Evolutionary conservation across 2,113 vertebrate genomes (phyloP).

Genomic region (Orycteropus afer): DNA sequence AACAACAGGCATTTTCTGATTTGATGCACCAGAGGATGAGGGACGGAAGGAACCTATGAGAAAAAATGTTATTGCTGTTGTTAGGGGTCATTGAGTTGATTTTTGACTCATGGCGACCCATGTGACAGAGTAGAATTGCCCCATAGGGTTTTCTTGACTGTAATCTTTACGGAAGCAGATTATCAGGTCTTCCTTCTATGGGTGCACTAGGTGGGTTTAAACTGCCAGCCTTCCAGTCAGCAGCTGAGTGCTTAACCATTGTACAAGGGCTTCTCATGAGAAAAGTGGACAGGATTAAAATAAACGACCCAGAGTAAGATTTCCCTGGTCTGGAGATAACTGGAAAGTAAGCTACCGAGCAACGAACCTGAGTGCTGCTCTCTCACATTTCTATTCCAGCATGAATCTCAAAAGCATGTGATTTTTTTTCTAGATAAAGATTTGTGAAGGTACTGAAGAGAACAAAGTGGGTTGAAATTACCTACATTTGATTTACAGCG

Average conservation of each 20-base stretch:
- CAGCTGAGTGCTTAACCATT: neutral
- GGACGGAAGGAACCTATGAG: neutral
- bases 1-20: neutral
- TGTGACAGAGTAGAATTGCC: neutral
- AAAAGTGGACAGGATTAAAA: neutral
- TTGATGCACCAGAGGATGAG: neutral
- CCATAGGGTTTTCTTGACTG: neutral
- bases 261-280: neutral
- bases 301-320: neutral
- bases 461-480: neutral
- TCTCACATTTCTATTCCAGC: neutral
- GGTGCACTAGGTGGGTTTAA: neutral
- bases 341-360: neutral
- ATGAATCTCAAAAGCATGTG: neutral
- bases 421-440: conserved; percentile 19
- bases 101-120: neutral
- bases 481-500: conserved; percentile 23
- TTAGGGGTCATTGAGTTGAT: neutral
- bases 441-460: conserved; percentile 24
- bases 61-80: neutral
- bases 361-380: neutral
- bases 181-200: neutral
- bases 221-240: neutral
- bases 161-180: neutral
- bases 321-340: neutral